A percentile compares a stretch with the other conserved stretches of the same genome.
Conservation (phyloP, 2,888 invertebrate species). For the Scaptomyza tumidula region DNA sequence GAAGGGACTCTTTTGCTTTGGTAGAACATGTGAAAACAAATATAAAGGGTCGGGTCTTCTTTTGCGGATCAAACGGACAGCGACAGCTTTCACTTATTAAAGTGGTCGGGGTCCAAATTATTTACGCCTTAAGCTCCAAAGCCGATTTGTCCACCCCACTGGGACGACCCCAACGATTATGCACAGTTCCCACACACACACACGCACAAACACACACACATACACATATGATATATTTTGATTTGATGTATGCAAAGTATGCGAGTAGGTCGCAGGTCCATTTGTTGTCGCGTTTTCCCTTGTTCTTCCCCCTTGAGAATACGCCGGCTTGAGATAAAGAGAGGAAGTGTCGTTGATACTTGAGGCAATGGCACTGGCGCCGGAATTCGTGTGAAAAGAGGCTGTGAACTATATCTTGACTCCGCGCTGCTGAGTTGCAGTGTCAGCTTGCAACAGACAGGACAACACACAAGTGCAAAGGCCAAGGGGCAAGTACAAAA, state of each 20-base stretch:
- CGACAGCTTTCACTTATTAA: slow-evolving; percentile 68
- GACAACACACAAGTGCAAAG: background rate
- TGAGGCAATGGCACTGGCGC: slow-evolving; percentile 58
- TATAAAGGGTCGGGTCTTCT: slow-evolving; percentile 49
- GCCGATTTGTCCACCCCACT: slow-evolving; percentile 63
- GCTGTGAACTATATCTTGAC: slow-evolving; percentile 25
- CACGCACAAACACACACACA: background rate
- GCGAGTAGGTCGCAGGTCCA: slow-evolving; percentile 14
- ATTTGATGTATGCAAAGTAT: slow-evolving; percentile 43
- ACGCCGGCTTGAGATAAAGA: background rate
- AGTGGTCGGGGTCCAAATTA: slow-evolving; percentile 71
- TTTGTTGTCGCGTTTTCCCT: background rate
- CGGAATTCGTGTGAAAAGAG: slow-evolving; percentile 69
- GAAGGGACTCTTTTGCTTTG: background rate
- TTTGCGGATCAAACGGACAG: slow-evolving; percentile 59
- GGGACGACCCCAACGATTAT: slow-evolving; percentile 11
- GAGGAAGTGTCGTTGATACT: slow-evolving; percentile 66
- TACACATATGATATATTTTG: slow-evolving; percentile 19
- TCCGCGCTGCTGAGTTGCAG: slow-evolving; percentile 7
- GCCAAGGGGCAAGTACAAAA: slow-evolving; percentile 1
- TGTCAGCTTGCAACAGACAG: slow-evolving; percentile 54
- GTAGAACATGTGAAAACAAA: slow-evolving; percentile 21
- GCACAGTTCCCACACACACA: background rate
- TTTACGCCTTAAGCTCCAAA: slow-evolving; percentile 78
- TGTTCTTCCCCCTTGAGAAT: slow-evolving; percentile 27